Conservation (phyloP, 2,888 invertebrate genomes). For the Thymelicus acteon region DNA sequence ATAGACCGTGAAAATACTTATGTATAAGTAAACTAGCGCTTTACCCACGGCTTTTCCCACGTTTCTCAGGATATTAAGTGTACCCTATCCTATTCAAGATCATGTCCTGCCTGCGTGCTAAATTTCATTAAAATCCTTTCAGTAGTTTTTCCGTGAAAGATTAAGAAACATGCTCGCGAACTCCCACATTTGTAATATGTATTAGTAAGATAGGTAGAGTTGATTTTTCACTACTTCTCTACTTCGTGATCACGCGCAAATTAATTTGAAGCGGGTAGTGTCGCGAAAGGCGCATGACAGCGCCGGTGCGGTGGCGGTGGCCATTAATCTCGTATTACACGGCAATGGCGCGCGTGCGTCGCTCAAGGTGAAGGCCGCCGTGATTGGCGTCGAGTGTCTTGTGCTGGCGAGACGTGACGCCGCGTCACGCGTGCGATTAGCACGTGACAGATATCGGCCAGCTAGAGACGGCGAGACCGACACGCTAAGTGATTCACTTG, state of each 20-base stretch:
- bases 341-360: slow-evolving; percentile 56
- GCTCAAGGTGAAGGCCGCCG: slow-evolving; percentile 72
- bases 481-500: slow-evolving; percentile 10
- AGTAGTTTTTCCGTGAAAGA: too few species aligned
- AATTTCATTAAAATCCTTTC: too few species aligned
- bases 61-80: not conserved
- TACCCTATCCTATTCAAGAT: not conserved
- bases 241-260: slow-evolving; percentile 8
- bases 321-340: slow-evolving; percentile 66
- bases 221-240: not conserved
- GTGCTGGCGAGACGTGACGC: slow-evolving; percentile 47
- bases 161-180: too few species aligned
- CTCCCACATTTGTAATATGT: too few species aligned
- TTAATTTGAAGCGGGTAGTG: slow-evolving; percentile 12
- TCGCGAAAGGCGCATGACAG: slow-evolving; percentile 63
- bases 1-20: too few species aligned
- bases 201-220: too few species aligned
- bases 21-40: too few species aligned
- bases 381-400: slow-evolving; percentile 47
- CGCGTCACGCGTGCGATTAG: slow-evolving; percentile 56
- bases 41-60: not conserved
- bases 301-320: slow-evolving; percentile 47
- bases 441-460: slow-evolving; percentile 49
- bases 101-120: too few species aligned
- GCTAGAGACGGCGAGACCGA: not conserved